phyloP scores from a whole-genome alignment of 1,140 invertebrate species.

The Conopomorpha cramerella region DNA sequence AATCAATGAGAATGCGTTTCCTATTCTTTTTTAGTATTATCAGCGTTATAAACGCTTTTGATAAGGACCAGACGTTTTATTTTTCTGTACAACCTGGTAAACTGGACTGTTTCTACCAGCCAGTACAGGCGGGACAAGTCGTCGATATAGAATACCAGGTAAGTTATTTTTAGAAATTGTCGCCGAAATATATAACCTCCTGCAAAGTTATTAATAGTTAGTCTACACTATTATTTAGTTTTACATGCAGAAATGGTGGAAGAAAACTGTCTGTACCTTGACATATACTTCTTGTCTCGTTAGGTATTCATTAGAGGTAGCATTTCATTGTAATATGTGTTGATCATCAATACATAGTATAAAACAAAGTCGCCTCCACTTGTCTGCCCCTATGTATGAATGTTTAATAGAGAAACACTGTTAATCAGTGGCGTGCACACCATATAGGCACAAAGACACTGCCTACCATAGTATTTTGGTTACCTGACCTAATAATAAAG shows the following conservation, averaged over 20 bases:
- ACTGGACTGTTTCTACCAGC: slow-evolving; percentile 73
- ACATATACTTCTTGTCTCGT: background rate
- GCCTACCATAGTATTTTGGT: too few relatives aligned
- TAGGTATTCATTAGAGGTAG: background rate
- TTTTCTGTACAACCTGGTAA: slow-evolving; percentile 70
- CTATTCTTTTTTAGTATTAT: slow-evolving; percentile 29
- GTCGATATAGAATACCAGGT: slow-evolving; percentile 80
- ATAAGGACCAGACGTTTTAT: slow-evolving; percentile 70
- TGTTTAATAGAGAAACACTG: too few relatives aligned
- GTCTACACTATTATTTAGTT: too few relatives aligned
- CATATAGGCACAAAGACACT: too few relatives aligned
- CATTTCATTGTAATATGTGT: background rate
- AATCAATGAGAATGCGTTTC: slow-evolving; percentile 44
- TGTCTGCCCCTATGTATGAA: too few relatives aligned
- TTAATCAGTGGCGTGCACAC: too few relatives aligned
- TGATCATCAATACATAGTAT: too few relatives aligned
- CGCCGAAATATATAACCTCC: background rate
- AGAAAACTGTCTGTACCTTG: background rate
- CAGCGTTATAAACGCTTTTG: slow-evolving; percentile 43
- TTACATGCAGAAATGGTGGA: too few relatives aligned
- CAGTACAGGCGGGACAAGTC: slow-evolving; percentile 61
- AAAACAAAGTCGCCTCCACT: too few relatives aligned
- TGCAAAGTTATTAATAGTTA: too few relatives aligned
- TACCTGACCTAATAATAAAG: too few relatives aligned
- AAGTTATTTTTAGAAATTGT: slow-evolving; percentile 2